These are phyloP conservation scores for Morpho deidamia DNA, from an alignment of 2,888 invertebrate genomes.

Conservation along the genomic window DNA sequence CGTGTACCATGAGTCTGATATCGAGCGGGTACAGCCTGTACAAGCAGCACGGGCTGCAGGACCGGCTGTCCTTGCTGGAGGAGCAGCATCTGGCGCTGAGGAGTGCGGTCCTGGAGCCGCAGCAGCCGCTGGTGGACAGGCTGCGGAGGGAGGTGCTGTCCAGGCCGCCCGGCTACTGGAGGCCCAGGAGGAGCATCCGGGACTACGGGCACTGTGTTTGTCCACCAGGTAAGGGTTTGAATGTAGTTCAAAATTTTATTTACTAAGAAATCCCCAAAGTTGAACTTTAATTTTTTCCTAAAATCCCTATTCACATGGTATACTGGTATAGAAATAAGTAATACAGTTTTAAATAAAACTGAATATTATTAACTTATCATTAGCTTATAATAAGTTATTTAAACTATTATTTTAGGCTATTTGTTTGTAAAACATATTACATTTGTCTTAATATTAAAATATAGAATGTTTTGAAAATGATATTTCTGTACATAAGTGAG, in stretches of 20 bases:
- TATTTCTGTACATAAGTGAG: too few relatives aligned
- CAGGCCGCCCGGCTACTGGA: slow-evolving; percentile 51
- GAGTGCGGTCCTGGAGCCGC: slow-evolving; percentile 71
- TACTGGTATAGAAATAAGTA: too few relatives aligned
- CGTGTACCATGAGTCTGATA: slow-evolving; percentile 81
- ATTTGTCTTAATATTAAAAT: too few relatives aligned
- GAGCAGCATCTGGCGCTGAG: slow-evolving; percentile 74
- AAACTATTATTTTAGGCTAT: too few relatives aligned
- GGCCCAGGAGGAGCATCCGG: slow-evolving; percentile 66
- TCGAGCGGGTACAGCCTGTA: slow-evolving; percentile 80
- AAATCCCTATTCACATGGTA: too few relatives aligned
- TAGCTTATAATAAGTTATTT: too few relatives aligned
- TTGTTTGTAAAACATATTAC: too few relatives aligned
- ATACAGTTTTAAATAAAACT: too few relatives aligned
- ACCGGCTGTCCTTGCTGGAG: slow-evolving; percentile 72
- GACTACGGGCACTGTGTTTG: slow-evolving; percentile 83
- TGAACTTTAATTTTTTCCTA: too few relatives aligned
- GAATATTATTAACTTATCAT: too few relatives aligned
- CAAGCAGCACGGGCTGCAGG: slow-evolving; percentile 75
- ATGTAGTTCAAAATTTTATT: neutral
- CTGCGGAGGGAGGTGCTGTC: slow-evolving; percentile 73
- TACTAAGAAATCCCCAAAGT: too few relatives aligned
- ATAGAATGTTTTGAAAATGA: too few relatives aligned
- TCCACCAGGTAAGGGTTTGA: slow-evolving; percentile 81
- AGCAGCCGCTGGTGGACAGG: slow-evolving; percentile 74